Conservation (phyloP, 2,797 vertebrate species). For the Staurois parvus region DNA sequence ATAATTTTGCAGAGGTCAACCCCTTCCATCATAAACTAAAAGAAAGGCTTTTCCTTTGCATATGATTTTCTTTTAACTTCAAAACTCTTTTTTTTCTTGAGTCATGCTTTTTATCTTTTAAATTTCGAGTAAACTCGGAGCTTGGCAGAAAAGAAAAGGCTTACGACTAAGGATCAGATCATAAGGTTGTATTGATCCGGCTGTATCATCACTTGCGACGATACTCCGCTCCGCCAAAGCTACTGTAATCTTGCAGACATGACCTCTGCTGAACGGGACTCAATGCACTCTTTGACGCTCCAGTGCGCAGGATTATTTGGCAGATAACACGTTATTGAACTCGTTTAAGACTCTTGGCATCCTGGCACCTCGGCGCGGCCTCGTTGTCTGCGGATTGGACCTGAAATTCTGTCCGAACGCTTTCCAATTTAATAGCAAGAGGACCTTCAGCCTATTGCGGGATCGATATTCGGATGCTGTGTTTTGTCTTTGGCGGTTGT, state of each 20-base stretch:
- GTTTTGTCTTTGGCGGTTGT: background rate
- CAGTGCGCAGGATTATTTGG: constrained; percentile 41
- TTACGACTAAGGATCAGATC: constrained; percentile 29
- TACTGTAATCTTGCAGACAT: constrained; percentile 46
- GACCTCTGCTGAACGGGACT: constrained; percentile 33
- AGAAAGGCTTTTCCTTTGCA: no score
- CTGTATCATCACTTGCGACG: constrained; percentile 28
- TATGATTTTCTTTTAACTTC: no score
- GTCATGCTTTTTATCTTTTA: no score
- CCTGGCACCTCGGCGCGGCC: constrained; percentile 22
- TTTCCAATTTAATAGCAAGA: background rate
- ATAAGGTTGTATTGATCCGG: constrained; percentile 46
- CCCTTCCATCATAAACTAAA: no score
- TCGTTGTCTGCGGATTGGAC: background rate
- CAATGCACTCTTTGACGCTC: constrained; percentile 4
- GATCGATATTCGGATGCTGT: background rate
- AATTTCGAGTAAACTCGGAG: no score
- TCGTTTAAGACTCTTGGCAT: constrained; percentile 56
- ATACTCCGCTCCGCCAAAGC: constrained; percentile 17
- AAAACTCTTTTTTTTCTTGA: no score
- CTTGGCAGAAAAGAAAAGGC: constrained; percentile 3
- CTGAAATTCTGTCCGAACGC: background rate
- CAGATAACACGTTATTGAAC: constrained; percentile 35
- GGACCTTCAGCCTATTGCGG: background rate
- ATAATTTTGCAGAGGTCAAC: no score